Conservation (phyloP, 1,140 invertebrate genomes). For the Diploscapter pachys region DNA sequence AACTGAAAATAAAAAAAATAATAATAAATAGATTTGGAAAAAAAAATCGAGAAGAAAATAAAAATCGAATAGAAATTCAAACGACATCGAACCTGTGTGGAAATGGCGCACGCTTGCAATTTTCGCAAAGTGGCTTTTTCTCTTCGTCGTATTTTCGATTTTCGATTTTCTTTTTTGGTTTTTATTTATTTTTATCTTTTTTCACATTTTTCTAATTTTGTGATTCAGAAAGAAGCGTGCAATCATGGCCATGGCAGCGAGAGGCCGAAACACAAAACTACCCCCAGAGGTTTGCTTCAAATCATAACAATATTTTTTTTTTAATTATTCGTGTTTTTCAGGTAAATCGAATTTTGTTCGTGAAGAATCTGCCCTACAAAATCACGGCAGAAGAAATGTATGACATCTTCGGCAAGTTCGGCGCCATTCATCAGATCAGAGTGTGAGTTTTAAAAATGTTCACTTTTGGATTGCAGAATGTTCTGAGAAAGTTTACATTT, state of each 20-base stretch:
- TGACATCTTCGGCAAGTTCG: constrained; percentile 99
- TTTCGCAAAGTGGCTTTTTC: constrained; percentile 13
- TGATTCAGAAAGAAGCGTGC: constrained; percentile 10
- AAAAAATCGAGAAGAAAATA: too few relatives aligned
- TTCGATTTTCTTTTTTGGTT: constrained; percentile 15
- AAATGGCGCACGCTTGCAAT: neutral
- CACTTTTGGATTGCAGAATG: neutral
- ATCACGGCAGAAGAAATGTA: constrained; percentile 99
- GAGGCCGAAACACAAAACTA: constrained; percentile 62
- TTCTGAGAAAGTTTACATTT: neutral
- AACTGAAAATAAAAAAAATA: too few relatives aligned
- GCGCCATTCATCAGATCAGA: constrained; percentile 94
- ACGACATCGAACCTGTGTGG: too few relatives aligned
- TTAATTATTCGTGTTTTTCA: constrained; percentile 11
- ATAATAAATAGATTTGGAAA: too few relatives aligned
- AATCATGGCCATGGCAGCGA: constrained; percentile 53
- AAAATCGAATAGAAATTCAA: too few relatives aligned
- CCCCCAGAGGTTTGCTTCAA: constrained; percentile 74
- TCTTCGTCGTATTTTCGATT: constrained; percentile 35
- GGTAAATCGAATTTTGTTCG: constrained; percentile 92
- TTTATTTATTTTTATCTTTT: constrained; percentile 34
- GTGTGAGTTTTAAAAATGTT: constrained; percentile 73
- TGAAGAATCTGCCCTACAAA: constrained; percentile 96
- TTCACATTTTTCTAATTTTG: constrained; percentile 28
- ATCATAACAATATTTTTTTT: neutral